Base-by-base conservation (phyloP, 2,797 vertebrate species). In the Ficedula albicollis region DNA sequence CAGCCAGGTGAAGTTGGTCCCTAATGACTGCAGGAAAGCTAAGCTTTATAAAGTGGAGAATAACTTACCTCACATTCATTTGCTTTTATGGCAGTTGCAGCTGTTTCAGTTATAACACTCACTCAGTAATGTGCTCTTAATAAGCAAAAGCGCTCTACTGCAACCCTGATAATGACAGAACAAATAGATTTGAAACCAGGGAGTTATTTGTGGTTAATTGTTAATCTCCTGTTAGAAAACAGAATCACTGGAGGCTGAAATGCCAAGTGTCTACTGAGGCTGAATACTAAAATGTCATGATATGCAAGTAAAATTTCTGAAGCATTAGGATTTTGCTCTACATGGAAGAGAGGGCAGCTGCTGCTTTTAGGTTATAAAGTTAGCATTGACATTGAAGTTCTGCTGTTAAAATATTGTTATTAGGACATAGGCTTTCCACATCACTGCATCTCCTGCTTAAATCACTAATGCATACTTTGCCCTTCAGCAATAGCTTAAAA, bases 161-260 rank as follows among this genome's bases (percentile, higher is more conserved):
- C 74, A 89, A 41, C 75, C 48, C 64, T 81, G 68, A 70, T 94
- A 93, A 95, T 87, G 94, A 67, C 81, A 81, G 76, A 67, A 95
- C 83, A 91, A 95, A 90, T 76, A 74, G 80, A 89, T 92, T 91
- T 89, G 70, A 90, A 92, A 93, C 67, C 34, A 18, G 54, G 48
- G 80, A 91, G 39, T 95, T 96, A 84, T 15, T 90, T 96, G 76
- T 95, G 74, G 96, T 97, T 97, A 97, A 97, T 97, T 93, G 84
- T 95, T 97, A 97, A 96, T 92, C 83, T 93, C 36, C 39, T 67
- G 38, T 79, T 89, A 87, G 91, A 92, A 96, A 83, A 76, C 64
- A 73, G 75, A 89, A 74, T 52, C 89, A 54, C 49, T 43, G 34
- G 44, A 86, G 69, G 27, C 58, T 68, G 62, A 85, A 92, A 80